Conservation (phyloP, 2,113 vertebrate genomes). For the Ctenomys sociabilis region DNA sequence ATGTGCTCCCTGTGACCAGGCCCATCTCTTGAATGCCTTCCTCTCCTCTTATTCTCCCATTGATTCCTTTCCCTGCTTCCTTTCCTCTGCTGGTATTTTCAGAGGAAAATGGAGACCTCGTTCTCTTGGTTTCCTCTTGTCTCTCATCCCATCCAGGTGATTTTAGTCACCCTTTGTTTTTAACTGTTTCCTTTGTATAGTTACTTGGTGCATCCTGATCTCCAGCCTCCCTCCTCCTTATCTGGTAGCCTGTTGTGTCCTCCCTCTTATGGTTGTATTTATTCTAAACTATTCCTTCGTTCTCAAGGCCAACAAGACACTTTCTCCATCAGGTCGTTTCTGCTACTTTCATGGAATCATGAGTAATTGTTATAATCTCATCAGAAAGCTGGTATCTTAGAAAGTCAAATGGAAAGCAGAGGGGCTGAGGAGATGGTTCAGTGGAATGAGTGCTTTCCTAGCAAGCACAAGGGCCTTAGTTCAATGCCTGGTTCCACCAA, state of each 20-base stretch:
- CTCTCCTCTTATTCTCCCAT: neutral
- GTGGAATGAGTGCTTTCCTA: too few species aligned
- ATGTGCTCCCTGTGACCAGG: neutral
- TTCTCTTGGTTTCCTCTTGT: neutral
- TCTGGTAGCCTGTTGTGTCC: neutral
- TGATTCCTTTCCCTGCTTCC: neutral
- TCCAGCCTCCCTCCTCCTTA: neutral
- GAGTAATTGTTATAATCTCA: neutral
- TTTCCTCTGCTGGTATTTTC: neutral
- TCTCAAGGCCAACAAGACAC: neutral
- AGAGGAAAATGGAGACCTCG: neutral
- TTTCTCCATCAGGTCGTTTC: neutral
- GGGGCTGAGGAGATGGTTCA: too few species aligned
- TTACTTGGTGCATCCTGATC: neutral
- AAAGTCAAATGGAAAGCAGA: slow-evolving; percentile 25
- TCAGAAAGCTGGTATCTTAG: neutral
- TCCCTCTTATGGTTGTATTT: neutral
- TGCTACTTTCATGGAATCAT: neutral
- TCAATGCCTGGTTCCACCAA: too few species aligned
- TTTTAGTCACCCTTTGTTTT: neutral
- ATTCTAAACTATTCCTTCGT: neutral
- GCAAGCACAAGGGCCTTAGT: too few species aligned
- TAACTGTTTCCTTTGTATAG: neutral
- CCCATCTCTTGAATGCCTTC: neutral
- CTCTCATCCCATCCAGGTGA: neutral